Evolutionary conservation across 1,140 invertebrate species (phyloP).

Genomic region (Popillia japonica): DNA sequence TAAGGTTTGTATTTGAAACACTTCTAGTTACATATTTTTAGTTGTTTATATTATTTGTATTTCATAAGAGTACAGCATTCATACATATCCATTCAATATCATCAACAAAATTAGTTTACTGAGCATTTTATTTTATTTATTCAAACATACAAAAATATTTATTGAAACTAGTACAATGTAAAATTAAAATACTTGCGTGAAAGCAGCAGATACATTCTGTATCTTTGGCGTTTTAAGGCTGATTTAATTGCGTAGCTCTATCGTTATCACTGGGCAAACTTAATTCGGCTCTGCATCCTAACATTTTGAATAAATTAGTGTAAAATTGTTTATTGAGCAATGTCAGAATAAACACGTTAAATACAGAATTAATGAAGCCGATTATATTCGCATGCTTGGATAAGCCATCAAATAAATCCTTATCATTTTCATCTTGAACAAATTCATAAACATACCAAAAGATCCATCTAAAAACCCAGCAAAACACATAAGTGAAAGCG

Average conservation of each 20-base stretch:
- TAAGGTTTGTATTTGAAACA: not conserved
- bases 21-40: too few relatives aligned
- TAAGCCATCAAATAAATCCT: constrained; percentile 14
- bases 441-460: constrained; percentile 24
- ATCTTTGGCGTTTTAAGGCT: not conserved
- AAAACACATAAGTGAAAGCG: constrained; percentile 35
- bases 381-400: constrained; percentile 33
- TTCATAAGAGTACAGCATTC: too few relatives aligned
- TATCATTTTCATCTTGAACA: not conserved
- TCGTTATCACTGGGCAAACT: constrained; percentile 24
- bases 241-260: constrained; percentile 27
- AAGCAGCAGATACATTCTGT: not conserved
- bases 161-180: not conserved
- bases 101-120: not conserved
- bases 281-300: constrained; percentile 34
- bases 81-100: too few relatives aligned
- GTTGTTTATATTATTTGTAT: too few relatives aligned
- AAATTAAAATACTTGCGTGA: not conserved
- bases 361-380: constrained; percentile 38
- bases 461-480: constrained; percentile 34
- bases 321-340: constrained; percentile 37
- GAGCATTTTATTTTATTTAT: not conserved
- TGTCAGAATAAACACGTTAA: constrained; percentile 34
- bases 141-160: not conserved
- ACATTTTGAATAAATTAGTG: constrained; percentile 38